phyloP scores from a whole-genome alignment of 2,888 invertebrate genomes.

The Vanessa cardui region DNA sequence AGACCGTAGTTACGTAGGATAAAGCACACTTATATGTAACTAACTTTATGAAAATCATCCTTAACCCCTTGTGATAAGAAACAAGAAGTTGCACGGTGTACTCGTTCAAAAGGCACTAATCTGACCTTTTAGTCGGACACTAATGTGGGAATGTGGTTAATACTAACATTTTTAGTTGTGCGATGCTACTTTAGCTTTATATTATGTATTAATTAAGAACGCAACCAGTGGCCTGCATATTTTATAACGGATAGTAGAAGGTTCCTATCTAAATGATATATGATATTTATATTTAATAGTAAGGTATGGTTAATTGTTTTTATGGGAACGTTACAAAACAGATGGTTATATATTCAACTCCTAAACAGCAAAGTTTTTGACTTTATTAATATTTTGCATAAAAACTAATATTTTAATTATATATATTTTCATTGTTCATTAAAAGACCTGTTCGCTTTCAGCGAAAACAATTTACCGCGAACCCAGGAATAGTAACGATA shows the following conservation, averaged over 20 bases:
- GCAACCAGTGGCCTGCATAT: too few species aligned
- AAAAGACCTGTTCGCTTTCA: slow-evolving; percentile 30
- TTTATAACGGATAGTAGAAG: too few species aligned
- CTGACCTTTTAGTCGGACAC: slow-evolving; percentile 36
- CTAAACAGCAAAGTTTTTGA: neutral
- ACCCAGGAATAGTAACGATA: slow-evolving; percentile 47
- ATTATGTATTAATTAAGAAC: neutral
- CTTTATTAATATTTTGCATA: neutral
- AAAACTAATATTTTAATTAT: neutral
- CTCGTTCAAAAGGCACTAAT: slow-evolving; percentile 38
- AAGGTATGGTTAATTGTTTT: too few species aligned
- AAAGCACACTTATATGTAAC: slow-evolving; percentile 16
- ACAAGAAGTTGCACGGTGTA: slow-evolving; percentile 15
- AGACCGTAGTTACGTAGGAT: slow-evolving; percentile 33
- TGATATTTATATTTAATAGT: too few species aligned
- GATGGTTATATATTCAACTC: neutral
- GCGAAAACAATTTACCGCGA: slow-evolving; percentile 44
- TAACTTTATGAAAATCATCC: slow-evolving; percentile 18
- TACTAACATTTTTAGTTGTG: slow-evolving; percentile 22
- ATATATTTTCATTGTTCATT: slow-evolving; percentile 33
- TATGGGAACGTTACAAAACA: too few species aligned
- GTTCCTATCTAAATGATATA: too few species aligned
- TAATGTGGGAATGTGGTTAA: slow-evolving; percentile 34
- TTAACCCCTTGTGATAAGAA: slow-evolving; percentile 26
- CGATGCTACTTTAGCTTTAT: slow-evolving; percentile 1